Evolutionary conservation across 2,888 invertebrate genomes (phyloP).

Genomic region (Proisotoma minuta): DNA sequence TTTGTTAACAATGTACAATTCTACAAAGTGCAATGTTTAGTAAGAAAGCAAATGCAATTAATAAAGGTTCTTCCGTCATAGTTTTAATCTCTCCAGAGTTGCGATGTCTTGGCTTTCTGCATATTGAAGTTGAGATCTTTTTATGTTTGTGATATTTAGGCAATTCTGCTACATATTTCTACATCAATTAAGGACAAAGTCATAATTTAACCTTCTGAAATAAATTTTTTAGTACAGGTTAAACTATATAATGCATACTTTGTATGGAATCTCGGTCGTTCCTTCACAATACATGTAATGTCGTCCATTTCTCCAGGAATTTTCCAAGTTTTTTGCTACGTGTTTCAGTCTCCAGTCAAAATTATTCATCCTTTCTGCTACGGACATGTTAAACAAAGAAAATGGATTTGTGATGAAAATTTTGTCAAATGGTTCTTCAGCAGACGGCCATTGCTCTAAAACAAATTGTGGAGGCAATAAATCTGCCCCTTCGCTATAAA

Average conservation of each 20-base stretch:
- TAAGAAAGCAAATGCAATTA: background rate
- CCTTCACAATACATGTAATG: constrained; percentile 10
- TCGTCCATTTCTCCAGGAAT: constrained; percentile 11
- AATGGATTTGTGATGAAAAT: background rate
- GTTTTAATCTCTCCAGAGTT: background rate
- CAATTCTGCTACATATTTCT: constrained; percentile 6
- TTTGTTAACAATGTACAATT: too few relatives aligned
- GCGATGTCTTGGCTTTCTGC: background rate
- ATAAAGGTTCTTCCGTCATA: background rate
- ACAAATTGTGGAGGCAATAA: constrained; percentile 3
- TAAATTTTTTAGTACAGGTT: background rate
- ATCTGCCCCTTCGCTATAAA: constrained; percentile 3
- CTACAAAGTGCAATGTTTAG: too few relatives aligned
- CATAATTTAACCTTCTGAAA: background rate
- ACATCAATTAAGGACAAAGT: background rate
- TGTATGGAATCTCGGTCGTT: background rate
- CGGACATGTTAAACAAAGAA: constrained; percentile 3
- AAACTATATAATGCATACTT: background rate
- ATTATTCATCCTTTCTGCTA: constrained; percentile 4
- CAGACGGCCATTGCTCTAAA: background rate
- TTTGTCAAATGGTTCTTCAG: constrained; percentile 5
- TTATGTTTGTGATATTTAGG: constrained; percentile 4
- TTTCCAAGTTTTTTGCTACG: constrained; percentile 9
- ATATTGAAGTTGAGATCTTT: background rate
- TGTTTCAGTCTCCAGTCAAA: constrained; percentile 14